Percentiles rank a stretch among this genome's conserved stretches.
These are phyloP conservation scores for Tangara arthus DNA, from an alignment of 2,797 vertebrate species.

Conservation along the genomic window DNA sequence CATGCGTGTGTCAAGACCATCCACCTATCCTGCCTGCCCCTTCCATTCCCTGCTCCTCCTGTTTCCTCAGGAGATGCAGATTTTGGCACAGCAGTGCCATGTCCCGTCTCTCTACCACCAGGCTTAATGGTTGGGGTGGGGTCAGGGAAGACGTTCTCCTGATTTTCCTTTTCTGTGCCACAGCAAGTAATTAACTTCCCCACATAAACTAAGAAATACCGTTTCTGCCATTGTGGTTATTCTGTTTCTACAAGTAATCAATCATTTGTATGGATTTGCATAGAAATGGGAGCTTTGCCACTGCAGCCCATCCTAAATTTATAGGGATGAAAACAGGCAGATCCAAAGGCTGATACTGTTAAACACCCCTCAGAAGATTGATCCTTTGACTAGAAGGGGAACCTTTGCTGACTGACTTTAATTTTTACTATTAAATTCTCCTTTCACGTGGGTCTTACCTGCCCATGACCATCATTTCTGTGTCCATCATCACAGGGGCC, in stretches of 20 bases:
- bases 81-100: neutral
- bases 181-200: neutral
- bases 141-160: neutral
- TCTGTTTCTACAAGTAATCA: neutral
- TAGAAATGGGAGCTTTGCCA: neutral
- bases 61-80: neutral
- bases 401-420: neutral
- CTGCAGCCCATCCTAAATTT: neutral
- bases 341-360: neutral
- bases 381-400: neutral
- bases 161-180: neutral
- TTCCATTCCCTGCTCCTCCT: neutral
- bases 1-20: rapidly evolving
- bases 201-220: neutral
- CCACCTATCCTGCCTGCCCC: neutral
- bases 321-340: neutral
- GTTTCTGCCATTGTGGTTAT: neutral
- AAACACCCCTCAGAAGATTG: neutral
- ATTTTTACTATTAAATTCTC: neutral
- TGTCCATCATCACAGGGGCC: rapidly evolving
- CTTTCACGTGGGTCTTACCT: neutral
- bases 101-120: neutral
- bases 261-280: neutral
- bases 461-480: neutral
- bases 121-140: neutral